Evolutionary conservation across 2,113 vertebrate species (phyloP), one percentile per base, ranked within the genome.

Genomic region (Sander vitreus): DNA sequence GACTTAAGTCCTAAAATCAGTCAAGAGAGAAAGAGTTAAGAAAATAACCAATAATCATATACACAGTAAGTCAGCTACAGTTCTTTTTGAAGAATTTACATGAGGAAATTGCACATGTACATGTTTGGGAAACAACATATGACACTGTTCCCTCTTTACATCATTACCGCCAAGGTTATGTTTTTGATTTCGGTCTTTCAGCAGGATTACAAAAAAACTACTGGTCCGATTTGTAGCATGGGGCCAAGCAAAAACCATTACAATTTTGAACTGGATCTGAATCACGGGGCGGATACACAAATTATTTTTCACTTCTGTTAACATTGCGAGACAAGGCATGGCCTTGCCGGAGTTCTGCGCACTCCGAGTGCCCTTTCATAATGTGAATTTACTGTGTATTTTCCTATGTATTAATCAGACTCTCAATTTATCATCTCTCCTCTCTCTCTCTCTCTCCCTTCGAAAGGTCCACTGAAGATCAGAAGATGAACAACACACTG

Each of bases 401-500:
- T 18, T 36, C 14, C 11, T 16, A 2, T 75, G 6, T 10, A 4
- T 64, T n/a, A 66, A 6, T 33, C 33, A n/a, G 6, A 23, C 14
- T 57, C 16, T 63, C 9, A 43, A n/a, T 21, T 27, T 43, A n/a
- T 59, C 7, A 4, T 51, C 12, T 55, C 13, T 58, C 6, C 2
- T 14, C 39, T 39, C 39, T 39, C 39, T 39, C 39, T 39, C 36
- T 39, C 36, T 39, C 5, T 77, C 68, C 48, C n/a, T 76, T 50
- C 27, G 1, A 16, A 36, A 78, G 85, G 27, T 36, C 64, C 59
- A 66, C 21, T 10, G 1, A 86, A 72, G 58, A 70, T 58, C 43
- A 13, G 50, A 95, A 87, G 70, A 95, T 95, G 95, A 95, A 95
- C 65, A 30, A 0, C 80, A 95, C 90, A 75, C 18, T 95, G 88